Conservation (phyloP, 2,888 invertebrate species). For the Creontiades dilutus region DNA sequence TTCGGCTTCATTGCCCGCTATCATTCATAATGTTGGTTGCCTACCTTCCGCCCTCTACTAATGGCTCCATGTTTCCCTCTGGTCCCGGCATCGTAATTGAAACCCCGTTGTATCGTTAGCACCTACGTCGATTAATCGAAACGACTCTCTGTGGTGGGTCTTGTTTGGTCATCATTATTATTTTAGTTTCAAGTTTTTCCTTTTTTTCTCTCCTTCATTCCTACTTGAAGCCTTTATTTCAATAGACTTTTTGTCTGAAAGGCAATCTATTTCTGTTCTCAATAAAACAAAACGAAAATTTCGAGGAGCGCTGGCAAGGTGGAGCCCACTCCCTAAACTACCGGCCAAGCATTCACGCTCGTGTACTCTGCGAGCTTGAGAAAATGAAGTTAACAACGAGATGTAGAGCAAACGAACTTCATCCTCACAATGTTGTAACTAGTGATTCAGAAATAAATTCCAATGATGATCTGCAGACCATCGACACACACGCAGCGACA, state of each 20-base stretch:
- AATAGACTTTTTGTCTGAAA: background rate
- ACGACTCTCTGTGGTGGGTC: conserved; percentile 30
- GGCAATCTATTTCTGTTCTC: background rate
- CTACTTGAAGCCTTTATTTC: conserved; percentile 22
- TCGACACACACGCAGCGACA: too few species aligned
- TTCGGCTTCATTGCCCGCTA: background rate
- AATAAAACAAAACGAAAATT: background rate
- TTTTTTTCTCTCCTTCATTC: background rate
- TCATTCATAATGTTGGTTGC: conserved; percentile 10
- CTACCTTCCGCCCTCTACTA: conserved; percentile 22
- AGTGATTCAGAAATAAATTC: too few species aligned
- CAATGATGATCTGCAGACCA: too few species aligned
- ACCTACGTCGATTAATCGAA: conserved; percentile 35
- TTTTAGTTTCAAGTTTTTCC: conserved; percentile 11
- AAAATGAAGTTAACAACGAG: too few species aligned
- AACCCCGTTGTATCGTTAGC: conserved; percentile 28
- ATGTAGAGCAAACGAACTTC: too few species aligned
- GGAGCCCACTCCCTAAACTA: too few species aligned
- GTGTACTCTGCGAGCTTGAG: too few species aligned
- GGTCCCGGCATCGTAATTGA: conserved; percentile 21
- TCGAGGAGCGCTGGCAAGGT: too few species aligned
- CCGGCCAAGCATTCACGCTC: too few species aligned
- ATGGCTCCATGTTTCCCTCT: background rate
- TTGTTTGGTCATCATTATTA: conserved; percentile 35
- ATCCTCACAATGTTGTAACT: too few species aligned